Evolutionary conservation across 2,888 invertebrate species (phyloP), one percentile per base, ranked within the genome.

Genomic region (Fragum fragum): DNA sequence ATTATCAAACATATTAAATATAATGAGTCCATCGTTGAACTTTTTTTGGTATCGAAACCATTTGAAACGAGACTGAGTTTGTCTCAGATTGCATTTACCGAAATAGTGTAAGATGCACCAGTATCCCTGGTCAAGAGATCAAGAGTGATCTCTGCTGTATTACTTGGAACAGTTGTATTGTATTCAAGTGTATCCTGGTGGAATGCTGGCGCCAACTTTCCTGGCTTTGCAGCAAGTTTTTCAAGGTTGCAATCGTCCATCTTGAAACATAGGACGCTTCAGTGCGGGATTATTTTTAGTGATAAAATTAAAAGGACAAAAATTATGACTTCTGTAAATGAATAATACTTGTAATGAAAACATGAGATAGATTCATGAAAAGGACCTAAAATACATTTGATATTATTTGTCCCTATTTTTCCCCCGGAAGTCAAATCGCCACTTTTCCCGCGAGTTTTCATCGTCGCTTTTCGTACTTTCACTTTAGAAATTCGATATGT

Each of bases 181-280:
- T 94, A 94, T 76, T 94, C 93, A 36, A 89, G 85, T n/a, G 88
- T 81, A 55, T 91, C 89, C 76, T 89, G 89, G 26, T 93, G 83
- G 76, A 94, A 94, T 2, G 79, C 87, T n/a, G 94, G 94, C 7
- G 89, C 78, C 53, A 94, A 83, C 85, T 92, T 93, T 16, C 93
- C 93, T 28, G 93, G 93, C 83, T 94, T 94, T 21, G 93, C 86
- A 21, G 87, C 83, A 32, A 94, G 88, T 63, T 93, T 94, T 73
- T 93, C 91, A 79, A 94, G 88, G 82, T 90, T 91, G 87, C 93
- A 94, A 86, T 94, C 94, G 81, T 94, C 93, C 94, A 94, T 94
- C 85, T 93, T 93, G 92, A 91, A 93, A 87, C 92, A 78, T 88
- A 86, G 91, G 92, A 93, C 91, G 92, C 92, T 86, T 87, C 66